Evolutionary conservation across 1,140 invertebrate genomes (phyloP).

Genomic region (Diachasmimorpha longicaudata): DNA sequence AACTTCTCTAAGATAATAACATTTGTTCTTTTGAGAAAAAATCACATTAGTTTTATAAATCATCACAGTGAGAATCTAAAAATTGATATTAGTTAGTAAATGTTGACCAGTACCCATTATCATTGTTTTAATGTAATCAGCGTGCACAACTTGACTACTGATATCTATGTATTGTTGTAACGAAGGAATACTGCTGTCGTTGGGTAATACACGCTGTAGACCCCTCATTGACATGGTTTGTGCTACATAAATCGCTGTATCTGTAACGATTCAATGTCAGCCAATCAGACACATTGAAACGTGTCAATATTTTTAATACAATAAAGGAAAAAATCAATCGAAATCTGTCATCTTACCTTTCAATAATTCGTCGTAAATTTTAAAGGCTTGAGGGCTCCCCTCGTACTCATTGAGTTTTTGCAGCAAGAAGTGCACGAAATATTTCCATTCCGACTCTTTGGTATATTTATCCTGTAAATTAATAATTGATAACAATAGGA

Average conservation of each 20-base stretch:
- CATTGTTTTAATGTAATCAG: slow-evolving; percentile 68
- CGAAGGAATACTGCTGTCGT: slow-evolving; percentile 46
- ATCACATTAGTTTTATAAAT: slow-evolving; percentile 9
- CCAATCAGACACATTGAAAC: background rate
- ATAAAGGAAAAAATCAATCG: slow-evolving; percentile 13
- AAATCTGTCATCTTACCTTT: slow-evolving; percentile 51
- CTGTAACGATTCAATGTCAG: slow-evolving; percentile 42
- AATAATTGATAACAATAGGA: slow-evolving; percentile 17
- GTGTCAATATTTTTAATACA: background rate
- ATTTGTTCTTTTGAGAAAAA: background rate
- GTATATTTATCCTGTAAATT: slow-evolving; percentile 60
- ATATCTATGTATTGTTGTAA: slow-evolving; percentile 63
- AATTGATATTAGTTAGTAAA: slow-evolving; percentile 64
- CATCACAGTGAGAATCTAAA: slow-evolving; percentile 45
- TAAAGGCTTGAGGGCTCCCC: slow-evolving; percentile 50
- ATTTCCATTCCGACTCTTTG: slow-evolving; percentile 64
- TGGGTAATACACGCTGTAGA: slow-evolving; percentile 60
- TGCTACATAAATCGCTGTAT: slow-evolving; percentile 61
- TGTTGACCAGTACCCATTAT: slow-evolving; percentile 69
- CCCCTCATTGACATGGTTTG: slow-evolving; percentile 61
- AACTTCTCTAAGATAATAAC: slow-evolving; percentile 17
- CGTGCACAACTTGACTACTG: slow-evolving; percentile 66
- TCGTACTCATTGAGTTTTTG: slow-evolving; percentile 55
- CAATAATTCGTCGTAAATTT: slow-evolving; percentile 62
- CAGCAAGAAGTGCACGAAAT: slow-evolving; percentile 60